Evolutionary conservation across 2,113 vertebrate genomes (phyloP).

Genomic region (Tyrannus savana): DNA sequence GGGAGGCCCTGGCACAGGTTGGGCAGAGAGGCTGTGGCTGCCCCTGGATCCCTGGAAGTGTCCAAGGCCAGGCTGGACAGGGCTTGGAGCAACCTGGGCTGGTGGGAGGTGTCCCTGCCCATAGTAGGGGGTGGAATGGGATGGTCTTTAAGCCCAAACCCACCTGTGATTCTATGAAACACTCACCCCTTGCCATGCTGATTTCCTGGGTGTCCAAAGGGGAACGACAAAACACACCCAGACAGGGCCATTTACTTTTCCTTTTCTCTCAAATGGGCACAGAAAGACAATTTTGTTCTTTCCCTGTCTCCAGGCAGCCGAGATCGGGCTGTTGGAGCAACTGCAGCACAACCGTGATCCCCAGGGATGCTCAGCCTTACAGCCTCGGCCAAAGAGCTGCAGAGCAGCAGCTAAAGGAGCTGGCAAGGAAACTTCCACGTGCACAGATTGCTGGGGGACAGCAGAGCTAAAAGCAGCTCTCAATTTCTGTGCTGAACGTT

Average conservation of each 20-base stretch:
- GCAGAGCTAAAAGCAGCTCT: background rate
- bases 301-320: background rate
- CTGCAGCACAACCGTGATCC: background rate
- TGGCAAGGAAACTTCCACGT: background rate
- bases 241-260: background rate
- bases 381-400: background rate
- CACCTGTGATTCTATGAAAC: too few species aligned
- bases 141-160: too few species aligned
- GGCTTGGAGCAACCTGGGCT: too few species aligned
- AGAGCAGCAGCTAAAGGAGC: background rate
- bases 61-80: too few species aligned
- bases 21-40: too few species aligned
- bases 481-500: background rate
- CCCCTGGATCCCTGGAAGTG: too few species aligned
- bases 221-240: background rate
- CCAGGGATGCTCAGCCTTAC: background rate
- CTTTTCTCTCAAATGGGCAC: too few species aligned
- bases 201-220: background rate
- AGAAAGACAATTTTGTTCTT: background rate
- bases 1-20: too few species aligned
- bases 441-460: background rate
- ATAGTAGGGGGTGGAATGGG: too few species aligned
- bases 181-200: too few species aligned
- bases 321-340: background rate
- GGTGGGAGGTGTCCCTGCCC: too few species aligned